phyloP scores from a whole-genome alignment of 2,888 invertebrate species.

The Phyllotreta striolata region DNA sequence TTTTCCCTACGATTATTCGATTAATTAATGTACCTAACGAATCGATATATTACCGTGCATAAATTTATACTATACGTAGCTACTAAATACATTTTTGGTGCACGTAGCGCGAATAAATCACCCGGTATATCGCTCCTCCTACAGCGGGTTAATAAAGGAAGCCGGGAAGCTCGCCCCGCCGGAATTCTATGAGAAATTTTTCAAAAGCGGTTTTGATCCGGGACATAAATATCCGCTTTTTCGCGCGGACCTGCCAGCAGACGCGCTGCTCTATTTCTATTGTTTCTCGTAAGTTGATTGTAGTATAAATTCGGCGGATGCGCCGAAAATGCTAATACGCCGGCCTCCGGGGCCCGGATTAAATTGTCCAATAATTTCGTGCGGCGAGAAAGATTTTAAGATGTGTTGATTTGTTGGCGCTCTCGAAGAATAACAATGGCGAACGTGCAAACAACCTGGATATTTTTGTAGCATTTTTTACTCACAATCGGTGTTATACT shows the following conservation, averaged over 20 bases:
- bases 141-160: constrained; percentile 25
- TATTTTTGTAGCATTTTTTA: too few species aligned
- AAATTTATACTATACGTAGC: too few species aligned
- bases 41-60: too few species aligned
- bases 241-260: constrained; percentile 17
- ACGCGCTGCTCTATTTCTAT: constrained; percentile 24
- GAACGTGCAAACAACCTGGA: too few species aligned
- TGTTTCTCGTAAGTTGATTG: constrained; percentile 28
- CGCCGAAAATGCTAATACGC: constrained; percentile 26
- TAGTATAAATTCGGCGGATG: constrained; percentile 22
- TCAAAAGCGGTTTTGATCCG: constrained; percentile 24
- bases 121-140: constrained; percentile 16
- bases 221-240: constrained; percentile 26
- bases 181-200: constrained; percentile 22
- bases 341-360: constrained; percentile 15
- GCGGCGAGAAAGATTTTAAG: constrained; percentile 16
- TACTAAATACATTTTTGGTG: not conserved
- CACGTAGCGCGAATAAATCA: constrained; percentile 17
- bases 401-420: constrained; percentile 11
- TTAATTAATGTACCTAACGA: too few species aligned
- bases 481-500: too few species aligned
- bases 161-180: constrained; percentile 9
- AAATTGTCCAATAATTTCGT: constrained; percentile 25
- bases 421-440: constrained; percentile 18
- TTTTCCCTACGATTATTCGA: too few species aligned